Conservation (phyloP, 2,113 vertebrate genomes). For the Callospermophilus lateralis region DNA sequence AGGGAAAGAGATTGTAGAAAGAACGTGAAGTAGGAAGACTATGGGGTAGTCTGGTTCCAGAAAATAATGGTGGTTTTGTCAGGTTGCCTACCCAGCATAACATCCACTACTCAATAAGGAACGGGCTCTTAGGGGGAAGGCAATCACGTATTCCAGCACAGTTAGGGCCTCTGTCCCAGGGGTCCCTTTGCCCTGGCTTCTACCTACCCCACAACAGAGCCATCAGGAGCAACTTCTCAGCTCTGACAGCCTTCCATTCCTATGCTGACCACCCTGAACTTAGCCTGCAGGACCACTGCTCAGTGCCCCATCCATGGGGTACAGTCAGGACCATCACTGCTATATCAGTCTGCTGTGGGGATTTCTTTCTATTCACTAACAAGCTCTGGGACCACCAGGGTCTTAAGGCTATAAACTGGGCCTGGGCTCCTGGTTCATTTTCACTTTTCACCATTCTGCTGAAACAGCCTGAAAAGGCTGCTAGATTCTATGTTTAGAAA, state of each 20-base stretch:
- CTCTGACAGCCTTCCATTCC: not conserved
- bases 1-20: not conserved
- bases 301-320: fast-evolving
- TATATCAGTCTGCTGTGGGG: not conserved
- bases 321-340: not conserved
- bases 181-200: not conserved
- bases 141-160: not conserved
- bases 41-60: not conserved
- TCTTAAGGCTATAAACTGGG: not conserved
- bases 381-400: not conserved
- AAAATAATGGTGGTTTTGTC: not conserved
- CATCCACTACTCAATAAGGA: not conserved
- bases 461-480: not conserved
- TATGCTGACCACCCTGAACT: not conserved
- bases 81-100: not conserved
- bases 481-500: not conserved
- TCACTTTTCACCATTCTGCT: not conserved
- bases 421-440: not conserved
- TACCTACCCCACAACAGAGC: too few relatives aligned
- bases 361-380: not conserved
- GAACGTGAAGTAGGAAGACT: not conserved
- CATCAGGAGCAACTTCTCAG: not conserved
- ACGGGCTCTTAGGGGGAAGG: not conserved
- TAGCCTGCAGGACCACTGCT: not conserved
- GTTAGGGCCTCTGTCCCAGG: not conserved